phyloP scores from a whole-genome alignment of 35 echinoderm and acorn worm genomes.

The Heliocidaris erythrogramma region DNA sequence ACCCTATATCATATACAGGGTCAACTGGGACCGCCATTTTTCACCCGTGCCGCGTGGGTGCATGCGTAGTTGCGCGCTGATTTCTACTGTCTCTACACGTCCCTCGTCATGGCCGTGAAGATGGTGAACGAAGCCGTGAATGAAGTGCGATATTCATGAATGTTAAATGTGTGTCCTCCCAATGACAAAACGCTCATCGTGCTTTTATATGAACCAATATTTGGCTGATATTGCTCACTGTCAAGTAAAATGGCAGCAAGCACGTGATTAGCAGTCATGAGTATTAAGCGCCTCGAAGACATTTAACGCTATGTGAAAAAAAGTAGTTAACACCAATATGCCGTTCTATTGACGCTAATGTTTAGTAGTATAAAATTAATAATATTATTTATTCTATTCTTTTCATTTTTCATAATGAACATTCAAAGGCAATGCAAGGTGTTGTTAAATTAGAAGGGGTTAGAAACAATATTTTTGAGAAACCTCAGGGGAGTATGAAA shows the following conservation, averaged over 20 bases:
- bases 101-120: not conserved
- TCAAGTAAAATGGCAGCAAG: not conserved
- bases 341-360: no score
- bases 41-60: not conserved
- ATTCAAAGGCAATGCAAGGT: no score
- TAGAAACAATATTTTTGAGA: no score
- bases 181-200: not conserved
- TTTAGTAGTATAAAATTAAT: no score
- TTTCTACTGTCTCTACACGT: not conserved
- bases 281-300: not conserved
- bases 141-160: conserved; percentile 3
- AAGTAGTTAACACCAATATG: no score
- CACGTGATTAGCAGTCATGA: not conserved
- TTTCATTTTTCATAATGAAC: no score
- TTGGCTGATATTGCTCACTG: not conserved
- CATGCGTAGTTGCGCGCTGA: no score
- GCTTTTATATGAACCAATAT: not conserved
- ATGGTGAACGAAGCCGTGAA: not conserved
- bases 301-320: no score
- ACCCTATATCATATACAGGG: not conserved
- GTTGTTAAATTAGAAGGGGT: no score
- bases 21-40: not conserved
- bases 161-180: not conserved
- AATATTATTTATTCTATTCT: no score
- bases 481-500: no score